Evolutionary conservation across 1,140 invertebrate species (phyloP), one percentile per base, ranked within the genome.

Genomic region (Steinernema khuongi): DNA sequence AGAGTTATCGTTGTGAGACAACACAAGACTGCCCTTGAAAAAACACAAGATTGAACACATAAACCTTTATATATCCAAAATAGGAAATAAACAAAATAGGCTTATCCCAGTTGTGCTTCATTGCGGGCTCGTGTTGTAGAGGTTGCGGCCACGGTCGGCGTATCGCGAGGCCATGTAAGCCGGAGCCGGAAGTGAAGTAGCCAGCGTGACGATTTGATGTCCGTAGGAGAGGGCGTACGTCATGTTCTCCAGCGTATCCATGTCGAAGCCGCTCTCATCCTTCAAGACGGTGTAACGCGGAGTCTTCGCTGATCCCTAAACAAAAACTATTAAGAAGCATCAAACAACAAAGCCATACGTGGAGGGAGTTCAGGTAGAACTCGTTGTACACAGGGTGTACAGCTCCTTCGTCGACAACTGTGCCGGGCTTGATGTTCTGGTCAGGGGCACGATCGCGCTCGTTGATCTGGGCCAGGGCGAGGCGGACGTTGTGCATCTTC

Each of bases 291-390:
- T 72, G 50, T 77, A 77, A 17, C 44, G 68, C 1, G 76, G 76
- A 43, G 76, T 77, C 4, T 67, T 68, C 2, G 76, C 76, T 0
- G 76, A 32, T 18, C 76, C 76, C 70, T 76, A 36, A 1, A 74
- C 17, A 71, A 69, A 69, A 22, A 69, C 31, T 17, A 30, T 2
- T 69, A 4, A 69, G 31, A 30, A 22, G 31, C 33, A 7, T 11
- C 4, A 7, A 69, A 32, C 7, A 31, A 29, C 1, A 68, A 29
- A 22, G 29, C n/a, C 26, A 0, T 30, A 76, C 76, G 36, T 78
- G 77, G 7, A 77, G 31, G 14, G 77, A 32, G 41, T 78, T 78
- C 31, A 78, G 66, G 68, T 69, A 78, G 72, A 78, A 78, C 43
- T 78, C 60, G 31, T 74, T 78, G 76, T 33, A 73, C 1, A 67